Percentiles rank a stretch among this genome's conserved stretches.
phyloP scores from a whole-genome alignment of 2,888 invertebrate species.

The Ptycholaimellus sp. region DNA sequence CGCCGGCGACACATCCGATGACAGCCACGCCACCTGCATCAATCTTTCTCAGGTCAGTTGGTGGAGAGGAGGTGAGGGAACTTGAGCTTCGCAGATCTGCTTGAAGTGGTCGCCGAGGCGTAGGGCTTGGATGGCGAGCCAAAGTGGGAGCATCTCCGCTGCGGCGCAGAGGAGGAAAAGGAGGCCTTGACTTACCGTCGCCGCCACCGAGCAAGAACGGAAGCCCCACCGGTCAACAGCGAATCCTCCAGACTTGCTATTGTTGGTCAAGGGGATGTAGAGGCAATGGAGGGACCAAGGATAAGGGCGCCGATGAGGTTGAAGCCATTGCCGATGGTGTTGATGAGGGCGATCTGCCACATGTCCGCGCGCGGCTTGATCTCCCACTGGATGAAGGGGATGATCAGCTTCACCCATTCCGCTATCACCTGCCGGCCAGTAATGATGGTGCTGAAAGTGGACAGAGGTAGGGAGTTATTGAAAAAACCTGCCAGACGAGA shows the following conservation, averaged over 20 bases:
- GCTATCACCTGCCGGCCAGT: no score
- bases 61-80: no score
- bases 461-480: no score
- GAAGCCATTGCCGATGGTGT: constrained; percentile 11
- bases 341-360: constrained; percentile 12
- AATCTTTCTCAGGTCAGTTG: no score
- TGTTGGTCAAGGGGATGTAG: background rate
- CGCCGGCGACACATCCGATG: no score
- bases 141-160: no score
- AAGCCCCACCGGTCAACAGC: background rate
- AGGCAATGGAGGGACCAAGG: constrained; percentile 11
- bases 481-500: constrained; percentile 16
- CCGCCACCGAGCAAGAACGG: constrained; percentile 2
- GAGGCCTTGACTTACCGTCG: constrained; percentile 1
- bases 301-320: constrained; percentile 15
- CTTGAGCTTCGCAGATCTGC: constrained; percentile 1
- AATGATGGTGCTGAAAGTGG: no score
- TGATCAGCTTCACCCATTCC: constrained; percentile 15
- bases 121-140: background rate
- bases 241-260: background rate
- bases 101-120: background rate
- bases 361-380: constrained; percentile 11
- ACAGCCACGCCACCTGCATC: no score
- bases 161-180: background rate
- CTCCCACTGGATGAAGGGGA: constrained; percentile 17